A percentile compares a stretch with the other conserved stretches of the same genome.
Evolutionary conservation across 2,797 vertebrate genomes (phyloP).

Genomic region (Pseudocheirus occidentalis): DNA sequence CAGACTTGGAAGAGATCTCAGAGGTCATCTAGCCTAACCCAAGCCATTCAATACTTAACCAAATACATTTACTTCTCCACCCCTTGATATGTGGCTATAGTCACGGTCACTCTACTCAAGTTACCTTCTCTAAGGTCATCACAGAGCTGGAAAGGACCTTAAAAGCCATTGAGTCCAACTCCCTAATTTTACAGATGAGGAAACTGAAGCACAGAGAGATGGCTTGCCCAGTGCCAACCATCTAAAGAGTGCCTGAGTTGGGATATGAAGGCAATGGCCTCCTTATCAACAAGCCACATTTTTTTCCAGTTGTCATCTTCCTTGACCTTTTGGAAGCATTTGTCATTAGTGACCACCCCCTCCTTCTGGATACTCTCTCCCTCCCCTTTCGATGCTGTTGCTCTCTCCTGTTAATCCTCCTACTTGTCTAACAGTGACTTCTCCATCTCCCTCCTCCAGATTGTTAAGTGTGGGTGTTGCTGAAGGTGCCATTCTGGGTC

Average conservation of each 20-base stretch:
- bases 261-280: background rate
- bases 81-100: background rate
- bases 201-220: background rate
- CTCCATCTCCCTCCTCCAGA: background rate
- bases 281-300: background rate
- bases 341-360: background rate
- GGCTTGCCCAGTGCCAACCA: background rate
- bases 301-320: background rate
- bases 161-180: background rate
- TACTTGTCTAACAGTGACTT: constrained; percentile 4
- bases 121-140: background rate
- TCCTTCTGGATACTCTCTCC: background rate
- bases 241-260: background rate
- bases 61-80: background rate
- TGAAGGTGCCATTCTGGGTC: background rate
- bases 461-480: background rate
- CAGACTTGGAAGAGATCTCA: background rate
- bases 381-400: background rate
- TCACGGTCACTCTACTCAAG: background rate
- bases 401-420: background rate
- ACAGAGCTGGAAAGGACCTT: background rate
- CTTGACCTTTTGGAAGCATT: background rate
- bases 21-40: background rate
- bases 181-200: background rate
- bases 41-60: background rate